Evolutionary conservation across 1,140 invertebrate genomes (phyloP), one percentile per base, ranked within the genome.

Genomic region (Venustaconcha ellipsiformis): DNA sequence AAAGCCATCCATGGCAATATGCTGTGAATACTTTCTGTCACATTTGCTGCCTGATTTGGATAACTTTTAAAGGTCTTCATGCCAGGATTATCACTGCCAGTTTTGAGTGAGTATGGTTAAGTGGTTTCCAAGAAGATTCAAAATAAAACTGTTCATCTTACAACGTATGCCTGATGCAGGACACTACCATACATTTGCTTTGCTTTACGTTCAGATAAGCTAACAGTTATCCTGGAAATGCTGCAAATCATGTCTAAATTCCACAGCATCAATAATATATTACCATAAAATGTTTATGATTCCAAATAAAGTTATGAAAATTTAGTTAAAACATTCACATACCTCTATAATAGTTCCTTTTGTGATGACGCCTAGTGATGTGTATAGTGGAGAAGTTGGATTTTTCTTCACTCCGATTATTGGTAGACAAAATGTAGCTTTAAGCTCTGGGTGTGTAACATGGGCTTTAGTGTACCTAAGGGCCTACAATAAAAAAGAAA

Each of bases 401-500:
- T 99, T 99, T 87, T 99, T 99, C 90, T 99, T 99, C 0, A 99
- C 99, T 1, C 97, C 98, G 89, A 99, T 98, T 48, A 99, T 99
- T 0, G 98, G 98, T 67, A 99, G 89, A 90, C 94, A 95, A 86
- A 99, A 99, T n/a, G 99, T 99, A 0, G 98, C 97, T 90, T 99
- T 99, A 2, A 99, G 89, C 92, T 99, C 98, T 5, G 98, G 99
- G 93, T 99, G 99, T 23, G 98, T 99, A 0, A 99, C 97, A 91
- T 99, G 97, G 26, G 97, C 98, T 86, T 98, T 99, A 48, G 87
- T 89, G 74, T 88, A 90, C 63, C 90, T 78, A 8, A 91, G 78
- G 69, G 81, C 89, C 88, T 90, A 72, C 68, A 88, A 58, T 74
- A 67, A 57, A 76, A 67, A 15, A 57, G 20, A 37, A 74, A 26